These are phyloP conservation scores for Marcusenius ussheri DNA, from an alignment of 2,113 vertebrate species.

Conservation along the genomic window DNA sequence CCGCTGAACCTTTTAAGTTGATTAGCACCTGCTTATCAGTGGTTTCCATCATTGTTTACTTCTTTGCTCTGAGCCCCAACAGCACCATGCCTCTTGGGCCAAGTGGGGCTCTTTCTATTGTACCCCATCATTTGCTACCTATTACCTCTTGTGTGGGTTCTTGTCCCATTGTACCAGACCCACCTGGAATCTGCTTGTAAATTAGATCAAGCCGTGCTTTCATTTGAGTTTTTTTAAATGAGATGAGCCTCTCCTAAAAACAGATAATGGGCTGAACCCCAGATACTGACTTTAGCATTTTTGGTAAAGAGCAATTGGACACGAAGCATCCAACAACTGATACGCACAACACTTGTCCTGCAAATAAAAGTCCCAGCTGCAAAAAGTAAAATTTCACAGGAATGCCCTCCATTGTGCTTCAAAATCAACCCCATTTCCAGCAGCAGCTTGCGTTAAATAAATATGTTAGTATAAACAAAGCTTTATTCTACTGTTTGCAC, in stretches of 20 bases:
- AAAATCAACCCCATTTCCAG: neutral
- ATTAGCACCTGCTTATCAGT: constrained; percentile 39
- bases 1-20: constrained; percentile 50
- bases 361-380: neutral
- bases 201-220: constrained; percentile 33
- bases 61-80: constrained; percentile 23
- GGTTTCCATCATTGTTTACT: constrained; percentile 29
- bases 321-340: neutral
- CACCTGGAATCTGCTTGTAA: constrained; percentile 37
- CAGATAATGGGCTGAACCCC: constrained; percentile 23
- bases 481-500: neutral
- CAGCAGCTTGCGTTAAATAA: neutral
- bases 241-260: constrained; percentile 10
- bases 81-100: constrained; percentile 10
- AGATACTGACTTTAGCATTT: neutral
- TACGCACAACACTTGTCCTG: neutral
- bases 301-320: neutral
- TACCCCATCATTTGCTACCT: constrained; percentile 16
- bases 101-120: constrained; percentile 34
- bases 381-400: neutral
- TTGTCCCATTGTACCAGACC: constrained; percentile 25
- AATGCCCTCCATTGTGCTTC: neutral
- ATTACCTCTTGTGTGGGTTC: constrained; percentile 22
- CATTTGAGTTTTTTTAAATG: constrained; percentile 16
- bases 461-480: neutral